Base-by-base conservation (phyloP, 2,888 invertebrate genomes). In the Ashinkailepas kermadecensis region DNA sequence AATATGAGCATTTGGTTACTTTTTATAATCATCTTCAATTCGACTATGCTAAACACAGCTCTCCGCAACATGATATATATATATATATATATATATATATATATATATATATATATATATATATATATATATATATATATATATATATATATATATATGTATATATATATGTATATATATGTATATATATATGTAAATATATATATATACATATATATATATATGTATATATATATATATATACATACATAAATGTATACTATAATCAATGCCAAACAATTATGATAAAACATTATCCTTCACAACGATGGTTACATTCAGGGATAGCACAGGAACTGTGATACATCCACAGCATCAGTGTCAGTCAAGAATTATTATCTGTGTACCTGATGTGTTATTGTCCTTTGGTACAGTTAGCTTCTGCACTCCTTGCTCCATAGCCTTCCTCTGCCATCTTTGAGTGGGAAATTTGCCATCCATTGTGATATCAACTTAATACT, bases 381-480 rank as follows among this genome's bases (percentile, higher is more conserved):
- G n/a, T 12, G 12, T 21, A 74, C 74, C 74, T 74, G 74, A 74
- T 9, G 74, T 56, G 54, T 74, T 74, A 21, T 9, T 56, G 21
- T 74, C 74, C 10, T 56, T 56, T 18, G 79, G 58, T 3, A 79
- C 57, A 58, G 3, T 58, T 6, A 79, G 79, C 12, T 25, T 57
- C 25, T 79, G 79, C 15, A 84, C 78, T 8, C 83, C 83, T 23
- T 83, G 82, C 54, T 84, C 84, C 74, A 78, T 80, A 7, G 83
- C 84, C 80, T 83, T 83, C 65, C 82, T 79, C 70, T 84, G 84
- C 84, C 83, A 84, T 18, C 84, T 67, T 12, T 79, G 79, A 1
- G 79, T 79, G 4, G 79, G 79, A n/a, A 74, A 74, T 23, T 74
- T 74, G 74, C 56, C 56, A 54, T 74, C 74, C 74, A 74, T 74